Evolutionary conservation across 2,888 invertebrate genomes (phyloP), one percentile per base, ranked within the genome.

Genomic region (Drosophila subsilvestris): DNA sequence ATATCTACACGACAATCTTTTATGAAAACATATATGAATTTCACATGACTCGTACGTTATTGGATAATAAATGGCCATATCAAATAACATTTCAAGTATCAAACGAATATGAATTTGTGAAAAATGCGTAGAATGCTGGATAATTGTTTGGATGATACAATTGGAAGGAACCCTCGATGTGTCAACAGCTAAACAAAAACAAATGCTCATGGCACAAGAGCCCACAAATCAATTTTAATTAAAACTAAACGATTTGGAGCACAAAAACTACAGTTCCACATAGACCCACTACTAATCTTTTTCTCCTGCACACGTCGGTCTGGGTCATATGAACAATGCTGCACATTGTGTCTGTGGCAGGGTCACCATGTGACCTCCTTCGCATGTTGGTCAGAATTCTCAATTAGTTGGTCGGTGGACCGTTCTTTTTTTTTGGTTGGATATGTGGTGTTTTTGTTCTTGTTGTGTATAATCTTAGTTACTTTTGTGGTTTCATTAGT

Each of bases 141-240:
- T 54, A 65, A 65, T 54, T 53, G 54, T 17, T 22, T 14, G 32
- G 42, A 29, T 47, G 45, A 42, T 47, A 27, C 65, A 65, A 65
- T 65, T 65, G 47, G 42, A 47, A 47, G 22, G 14, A 54, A 47
- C 54, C 65, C n/a, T 47, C 20, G 9, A 48, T 45, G n/a, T n/a
- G 32, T 49, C 14, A 20, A 53, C 51, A 44, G 29, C 44, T 44
- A 25, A 42, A 50, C 61, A 70, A 55, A 27, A 55, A 54, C 44
- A 70, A 70, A 62, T 70, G 55, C 54, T 62, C 50, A 59, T 59
- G 9, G 42, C 42, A 69, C 49, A 69, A 61, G 44, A 59, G 73
- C 45, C 73, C 56, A 73, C 74, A 68, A 73, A 73, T 60, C 65
- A 47, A 55, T 65, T 73, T 72, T 72, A 72, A 72, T 72, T 72